Conservation (phyloP, 92 coral and sea anemone genomes). For the Porites cylindrica region DNA sequence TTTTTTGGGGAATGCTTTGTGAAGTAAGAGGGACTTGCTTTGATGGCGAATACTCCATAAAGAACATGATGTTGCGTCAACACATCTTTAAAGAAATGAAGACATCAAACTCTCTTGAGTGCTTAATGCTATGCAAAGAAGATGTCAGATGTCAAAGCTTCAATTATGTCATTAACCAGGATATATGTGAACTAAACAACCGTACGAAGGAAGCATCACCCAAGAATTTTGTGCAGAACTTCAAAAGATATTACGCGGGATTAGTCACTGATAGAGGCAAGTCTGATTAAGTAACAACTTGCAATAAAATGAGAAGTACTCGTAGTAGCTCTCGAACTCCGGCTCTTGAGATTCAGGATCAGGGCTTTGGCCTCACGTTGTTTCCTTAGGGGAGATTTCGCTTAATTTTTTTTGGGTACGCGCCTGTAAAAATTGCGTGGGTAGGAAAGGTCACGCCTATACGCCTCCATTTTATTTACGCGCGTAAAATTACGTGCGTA, state of each 20-base stretch:
- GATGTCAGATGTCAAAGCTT: conserved; percentile 16
- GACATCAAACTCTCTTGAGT: neutral
- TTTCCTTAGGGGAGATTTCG: too few species aligned
- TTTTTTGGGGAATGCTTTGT: too few species aligned
- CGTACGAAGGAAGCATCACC: neutral
- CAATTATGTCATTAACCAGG: neutral
- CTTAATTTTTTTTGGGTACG: too few species aligned
- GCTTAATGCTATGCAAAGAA: neutral
- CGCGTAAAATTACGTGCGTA: too few species aligned
- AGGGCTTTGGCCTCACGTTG: too few species aligned
- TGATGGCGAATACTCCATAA: neutral
- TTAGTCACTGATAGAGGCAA: neutral
- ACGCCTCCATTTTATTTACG: too few species aligned
- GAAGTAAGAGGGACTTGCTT: too few species aligned
- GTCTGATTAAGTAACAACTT: neutral
- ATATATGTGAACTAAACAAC: conserved; percentile 17
- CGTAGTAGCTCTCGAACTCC: too few species aligned
- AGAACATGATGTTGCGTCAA: neutral
- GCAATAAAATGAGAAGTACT: too few species aligned
- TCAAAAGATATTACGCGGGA: neutral
- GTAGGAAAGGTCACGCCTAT: too few species aligned
- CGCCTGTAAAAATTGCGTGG: too few species aligned
- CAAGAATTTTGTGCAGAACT: neutral
- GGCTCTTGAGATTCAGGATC: too few species aligned
- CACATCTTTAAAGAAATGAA: neutral